Conservation (phyloP, 2,797 vertebrate genomes). For the Sylvilagus floridanus region DNA sequence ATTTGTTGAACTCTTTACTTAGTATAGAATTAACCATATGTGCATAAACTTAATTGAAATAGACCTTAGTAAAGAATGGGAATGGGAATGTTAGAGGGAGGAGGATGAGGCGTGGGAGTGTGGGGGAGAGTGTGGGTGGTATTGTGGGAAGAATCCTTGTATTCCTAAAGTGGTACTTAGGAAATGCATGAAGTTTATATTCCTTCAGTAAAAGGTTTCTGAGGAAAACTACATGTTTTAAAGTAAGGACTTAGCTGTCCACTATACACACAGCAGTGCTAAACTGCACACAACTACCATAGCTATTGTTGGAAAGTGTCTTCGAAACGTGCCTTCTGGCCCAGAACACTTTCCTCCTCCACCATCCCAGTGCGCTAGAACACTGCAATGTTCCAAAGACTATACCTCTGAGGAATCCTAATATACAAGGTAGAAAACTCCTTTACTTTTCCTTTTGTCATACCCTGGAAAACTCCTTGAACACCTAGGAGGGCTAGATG, state of each 20-base stretch:
- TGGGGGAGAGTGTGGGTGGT: no score
- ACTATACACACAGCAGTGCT: conserved; percentile 57
- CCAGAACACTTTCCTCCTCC: neutral
- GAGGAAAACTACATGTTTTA: conserved; percentile 30
- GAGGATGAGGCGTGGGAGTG: no score
- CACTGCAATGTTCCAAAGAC: conserved; percentile 54
- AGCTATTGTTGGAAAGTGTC: conserved; percentile 24
- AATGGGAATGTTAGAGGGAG: no score
- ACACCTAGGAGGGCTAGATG: conserved; percentile 60
- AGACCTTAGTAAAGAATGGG: no score
- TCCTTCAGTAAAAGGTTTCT: no score
- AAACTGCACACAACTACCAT: neutral
- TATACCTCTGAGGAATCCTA: conserved; percentile 35
- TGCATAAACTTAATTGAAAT: no score
- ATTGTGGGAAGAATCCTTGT: no score
- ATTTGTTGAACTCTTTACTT: no score
- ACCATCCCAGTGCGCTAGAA: neutral
- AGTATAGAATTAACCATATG: no score
- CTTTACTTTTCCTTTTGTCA: conserved; percentile 54
- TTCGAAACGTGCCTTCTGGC: conserved; percentile 42
- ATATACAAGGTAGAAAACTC: conserved; percentile 46
- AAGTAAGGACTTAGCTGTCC: conserved; percentile 22
- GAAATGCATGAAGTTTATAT: neutral
- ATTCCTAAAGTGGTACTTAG: no score
- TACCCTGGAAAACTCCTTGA: conserved; percentile 63